These are phyloP conservation scores for Lamellibrachia luymesi DNA, from an alignment of 1,140 invertebrate genomes.

Conservation along the genomic window DNA sequence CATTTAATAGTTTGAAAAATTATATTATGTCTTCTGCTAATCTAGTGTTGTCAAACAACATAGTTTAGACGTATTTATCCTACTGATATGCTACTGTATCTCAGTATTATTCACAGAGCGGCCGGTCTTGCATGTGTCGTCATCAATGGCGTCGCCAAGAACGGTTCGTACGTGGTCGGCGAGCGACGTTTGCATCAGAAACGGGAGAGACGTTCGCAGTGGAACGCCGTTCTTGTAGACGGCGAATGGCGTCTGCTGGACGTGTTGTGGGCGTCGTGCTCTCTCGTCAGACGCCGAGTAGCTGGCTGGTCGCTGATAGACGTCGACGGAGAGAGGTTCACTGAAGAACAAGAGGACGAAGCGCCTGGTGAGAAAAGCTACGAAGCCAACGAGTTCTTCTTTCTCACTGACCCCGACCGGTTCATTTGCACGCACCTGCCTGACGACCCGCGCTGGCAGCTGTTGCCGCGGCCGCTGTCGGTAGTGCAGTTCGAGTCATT, in stretches of 20 bases:
- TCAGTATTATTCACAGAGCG: slow-evolving; percentile 34
- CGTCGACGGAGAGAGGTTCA: slow-evolving; percentile 25
- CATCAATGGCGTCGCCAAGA: slow-evolving; percentile 53
- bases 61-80: not conserved
- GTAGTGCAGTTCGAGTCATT: slow-evolving; percentile 36
- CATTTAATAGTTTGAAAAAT: not conserved
- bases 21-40: not conserved
- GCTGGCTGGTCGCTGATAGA: not conserved
- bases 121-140: slow-evolving; percentile 49
- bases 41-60: not conserved
- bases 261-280: slow-evolving; percentile 52
- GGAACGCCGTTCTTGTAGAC: slow-evolving; percentile 51
- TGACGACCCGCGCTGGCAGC: slow-evolving; percentile 46
- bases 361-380: not conserved
- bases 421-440: slow-evolving; percentile 50
- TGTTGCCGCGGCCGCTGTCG: slow-evolving; percentile 37
- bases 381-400: slow-evolving; percentile 53
- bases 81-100: not conserved
- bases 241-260: slow-evolving; percentile 51
- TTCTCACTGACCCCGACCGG: slow-evolving; percentile 48
- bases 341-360: slow-evolving; percentile 31
- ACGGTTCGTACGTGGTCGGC: slow-evolving; percentile 51
- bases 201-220: slow-evolving; percentile 47
- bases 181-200: slow-evolving; percentile 26
- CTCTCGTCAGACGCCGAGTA: slow-evolving; percentile 39